These are phyloP conservation scores for Tipula helvola DNA, from an alignment of 2,888 invertebrate species.

Conservation along the genomic window DNA sequence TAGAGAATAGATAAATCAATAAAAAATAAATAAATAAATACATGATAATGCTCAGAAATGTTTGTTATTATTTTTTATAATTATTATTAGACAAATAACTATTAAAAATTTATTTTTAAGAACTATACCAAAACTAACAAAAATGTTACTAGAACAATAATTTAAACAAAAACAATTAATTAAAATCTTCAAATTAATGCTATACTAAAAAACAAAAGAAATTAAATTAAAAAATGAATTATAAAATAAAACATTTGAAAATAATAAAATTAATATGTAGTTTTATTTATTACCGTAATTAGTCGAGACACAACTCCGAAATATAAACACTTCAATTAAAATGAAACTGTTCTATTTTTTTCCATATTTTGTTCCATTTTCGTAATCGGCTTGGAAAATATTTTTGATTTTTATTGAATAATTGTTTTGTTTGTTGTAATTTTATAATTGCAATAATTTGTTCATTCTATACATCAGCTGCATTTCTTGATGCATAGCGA, in stretches of 20 bases:
- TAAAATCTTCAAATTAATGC: not conserved
- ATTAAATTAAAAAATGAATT: not conserved
- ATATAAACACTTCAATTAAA: not conserved
- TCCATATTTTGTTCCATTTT: too few species aligned
- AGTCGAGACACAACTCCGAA: too few species aligned
- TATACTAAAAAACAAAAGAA: not conserved
- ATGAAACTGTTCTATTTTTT: not conserved
- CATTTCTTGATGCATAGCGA: too few species aligned
- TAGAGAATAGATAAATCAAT: not conserved
- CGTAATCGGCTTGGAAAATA: too few species aligned
- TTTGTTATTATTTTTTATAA: not conserved
- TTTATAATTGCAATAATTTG: too few species aligned
- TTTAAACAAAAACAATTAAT: not conserved
- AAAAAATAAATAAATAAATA: not conserved
- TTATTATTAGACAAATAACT: not conserved
- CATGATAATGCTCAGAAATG: constrained; percentile 1
- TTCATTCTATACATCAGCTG: too few species aligned
- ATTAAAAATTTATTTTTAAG: not conserved
- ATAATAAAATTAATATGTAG: not conserved
- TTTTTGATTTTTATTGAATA: too few species aligned
- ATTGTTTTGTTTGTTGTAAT: too few species aligned
- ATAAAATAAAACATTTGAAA: not conserved
- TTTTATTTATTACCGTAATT: too few species aligned
- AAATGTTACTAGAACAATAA: not conserved
- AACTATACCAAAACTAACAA: not conserved